phyloP scores from a whole-genome alignment of 2,113 vertebrate species.

The Lepus americanus region DNA sequence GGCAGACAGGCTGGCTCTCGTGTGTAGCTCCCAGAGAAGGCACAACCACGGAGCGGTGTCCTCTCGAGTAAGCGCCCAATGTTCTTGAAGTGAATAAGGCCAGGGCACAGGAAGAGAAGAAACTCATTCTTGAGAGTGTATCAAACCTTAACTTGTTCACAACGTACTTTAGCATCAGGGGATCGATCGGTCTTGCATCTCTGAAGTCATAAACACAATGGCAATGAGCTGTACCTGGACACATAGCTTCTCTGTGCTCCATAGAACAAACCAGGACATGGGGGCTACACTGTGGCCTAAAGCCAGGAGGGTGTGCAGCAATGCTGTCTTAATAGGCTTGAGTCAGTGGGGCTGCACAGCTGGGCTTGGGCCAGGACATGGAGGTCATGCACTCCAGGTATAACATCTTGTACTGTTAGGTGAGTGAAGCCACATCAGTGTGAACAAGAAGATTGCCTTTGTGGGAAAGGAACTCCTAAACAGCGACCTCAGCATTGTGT shows the following conservation, averaged over 20 bases:
- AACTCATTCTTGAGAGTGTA: background rate
- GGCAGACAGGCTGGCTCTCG: slow-evolving; percentile 37
- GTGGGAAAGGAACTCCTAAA: background rate
- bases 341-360: background rate
- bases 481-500: background rate
- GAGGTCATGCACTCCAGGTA: background rate
- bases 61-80: background rate
- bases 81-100: slow-evolving; percentile 38
- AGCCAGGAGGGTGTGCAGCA: background rate
- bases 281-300: too few relatives aligned
- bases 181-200: background rate
- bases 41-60: background rate
- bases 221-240: background rate
- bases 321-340: background rate
- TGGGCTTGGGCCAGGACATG: background rate
- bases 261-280: background rate
- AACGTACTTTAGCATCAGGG: background rate
- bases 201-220: background rate
- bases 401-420: background rate
- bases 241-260: background rate
- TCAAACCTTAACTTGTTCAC: background rate
- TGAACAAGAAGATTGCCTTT: background rate
- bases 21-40: slow-evolving; percentile 65
- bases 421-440: background rate
- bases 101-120: slow-evolving; percentile 2